A percentile compares a stretch with the other conserved stretches of the same genome.
Evolutionary conservation across 2,888 invertebrate genomes (phyloP).

Genomic region (Clusia tigrina): DNA sequence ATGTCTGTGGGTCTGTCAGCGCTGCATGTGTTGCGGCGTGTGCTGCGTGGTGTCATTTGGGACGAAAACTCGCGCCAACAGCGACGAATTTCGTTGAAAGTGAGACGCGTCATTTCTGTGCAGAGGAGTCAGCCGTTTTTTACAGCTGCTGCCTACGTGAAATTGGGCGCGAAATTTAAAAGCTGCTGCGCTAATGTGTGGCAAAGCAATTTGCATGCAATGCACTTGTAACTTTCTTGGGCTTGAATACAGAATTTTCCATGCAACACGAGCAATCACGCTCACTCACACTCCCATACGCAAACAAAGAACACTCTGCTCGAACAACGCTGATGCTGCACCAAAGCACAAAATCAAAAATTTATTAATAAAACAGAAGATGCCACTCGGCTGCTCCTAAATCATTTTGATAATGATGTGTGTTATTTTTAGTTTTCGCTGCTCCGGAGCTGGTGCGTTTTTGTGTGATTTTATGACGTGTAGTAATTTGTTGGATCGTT

Average conservation of each 20-base stretch:
- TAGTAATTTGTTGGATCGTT: conserved; percentile 64
- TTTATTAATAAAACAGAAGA: conserved; percentile 1
- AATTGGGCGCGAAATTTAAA: conserved; percentile 4
- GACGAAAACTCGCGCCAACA: not conserved
- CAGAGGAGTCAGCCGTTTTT: not conserved
- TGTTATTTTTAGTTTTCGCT: not conserved
- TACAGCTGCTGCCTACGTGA: not conserved
- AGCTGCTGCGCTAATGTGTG: not conserved
- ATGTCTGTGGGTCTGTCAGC: not conserved
- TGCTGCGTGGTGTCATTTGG: not conserved
- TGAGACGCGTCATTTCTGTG: not conserved
- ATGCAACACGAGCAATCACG: too few species aligned
- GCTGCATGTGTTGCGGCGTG: not conserved
- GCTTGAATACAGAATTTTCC: too few species aligned
- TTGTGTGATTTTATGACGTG: conserved; percentile 59
- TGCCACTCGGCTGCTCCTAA: conserved; percentile 14
- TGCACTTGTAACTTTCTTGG: not conserved
- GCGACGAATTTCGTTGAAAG: not conserved
- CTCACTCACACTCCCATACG: too few species aligned
- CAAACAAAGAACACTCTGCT: too few species aligned
- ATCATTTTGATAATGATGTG: conserved; percentile 23
- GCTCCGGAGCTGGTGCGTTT: conserved; percentile 30
- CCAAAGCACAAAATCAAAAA: not conserved
- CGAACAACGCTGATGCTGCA: not conserved
- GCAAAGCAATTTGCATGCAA: not conserved